These are phyloP conservation scores for Tachypleus tridentatus DNA, from an alignment of 1,140 invertebrate species.

Conservation along the genomic window DNA sequence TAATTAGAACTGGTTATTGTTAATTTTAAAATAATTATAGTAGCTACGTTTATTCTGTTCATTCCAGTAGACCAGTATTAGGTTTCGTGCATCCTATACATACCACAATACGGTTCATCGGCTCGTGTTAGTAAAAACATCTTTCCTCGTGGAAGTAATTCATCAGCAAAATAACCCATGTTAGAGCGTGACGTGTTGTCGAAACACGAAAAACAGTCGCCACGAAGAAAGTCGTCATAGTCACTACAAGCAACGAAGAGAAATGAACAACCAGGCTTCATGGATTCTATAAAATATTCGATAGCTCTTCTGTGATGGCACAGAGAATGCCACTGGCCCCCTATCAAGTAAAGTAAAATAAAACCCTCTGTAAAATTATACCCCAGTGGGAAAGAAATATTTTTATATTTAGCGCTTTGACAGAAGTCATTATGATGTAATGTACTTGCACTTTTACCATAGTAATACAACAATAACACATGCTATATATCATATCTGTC, in stretches of 20 bases:
- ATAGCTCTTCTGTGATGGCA: slow-evolving; percentile 86
- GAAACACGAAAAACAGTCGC: slow-evolving; percentile 54
- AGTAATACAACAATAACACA: no score
- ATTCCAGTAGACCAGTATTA: no score
- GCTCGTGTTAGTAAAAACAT: slow-evolving; percentile 76
- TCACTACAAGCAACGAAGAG: slow-evolving; percentile 72
- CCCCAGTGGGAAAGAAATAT: no score
- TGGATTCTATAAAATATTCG: slow-evolving; percentile 84
- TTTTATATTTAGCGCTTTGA: no score
- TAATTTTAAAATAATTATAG: neutral
- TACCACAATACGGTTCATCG: slow-evolving; percentile 82
- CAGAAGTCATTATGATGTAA: no score
- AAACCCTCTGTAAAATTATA: no score
- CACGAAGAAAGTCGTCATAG: slow-evolving; percentile 69
- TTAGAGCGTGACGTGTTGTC: slow-evolving; percentile 53
- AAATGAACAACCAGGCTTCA: slow-evolving; percentile 77
- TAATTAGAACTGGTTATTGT: neutral
- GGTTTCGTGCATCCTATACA: slow-evolving; percentile 16
- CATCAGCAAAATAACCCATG: slow-evolving; percentile 90
- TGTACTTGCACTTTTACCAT: no score
- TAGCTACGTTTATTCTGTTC: no score
- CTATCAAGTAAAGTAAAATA: no score
- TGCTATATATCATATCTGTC: no score
- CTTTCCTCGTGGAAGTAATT: slow-evolving; percentile 49
- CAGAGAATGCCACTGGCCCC: slow-evolving; percentile 51